Evolutionary conservation across 2,888 invertebrate genomes (phyloP).

Genomic region (Euclidia mi): DNA sequence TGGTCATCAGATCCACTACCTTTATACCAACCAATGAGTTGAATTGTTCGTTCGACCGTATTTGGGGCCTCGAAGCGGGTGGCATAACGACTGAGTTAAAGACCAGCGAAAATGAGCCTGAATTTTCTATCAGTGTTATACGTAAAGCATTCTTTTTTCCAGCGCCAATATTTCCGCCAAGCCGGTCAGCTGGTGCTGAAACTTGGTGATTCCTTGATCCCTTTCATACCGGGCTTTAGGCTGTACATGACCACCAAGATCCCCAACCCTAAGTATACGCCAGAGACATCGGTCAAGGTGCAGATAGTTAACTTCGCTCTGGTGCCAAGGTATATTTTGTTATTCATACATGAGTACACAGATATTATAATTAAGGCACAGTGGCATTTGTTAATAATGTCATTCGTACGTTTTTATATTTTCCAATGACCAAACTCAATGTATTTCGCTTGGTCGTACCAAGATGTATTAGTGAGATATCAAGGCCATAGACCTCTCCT

Average conservation of each 20-base stretch:
- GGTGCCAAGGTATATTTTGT: slow-evolving; percentile 91
- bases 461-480: no score
- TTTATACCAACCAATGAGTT: no score
- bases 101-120: not conserved
- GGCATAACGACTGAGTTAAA: no score
- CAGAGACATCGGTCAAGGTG: slow-evolving; percentile 96
- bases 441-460: no score
- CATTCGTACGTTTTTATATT: no score
- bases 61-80: no score
- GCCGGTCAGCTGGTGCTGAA: slow-evolving; percentile 94
- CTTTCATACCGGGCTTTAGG: slow-evolving; percentile 94
- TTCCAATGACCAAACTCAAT: no score
- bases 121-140: not conserved
- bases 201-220: slow-evolving; percentile 95
- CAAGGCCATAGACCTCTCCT: no score
- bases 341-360: not conserved
- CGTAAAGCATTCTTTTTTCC: slow-evolving; percentile 25
- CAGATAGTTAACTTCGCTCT: slow-evolving; percentile 97
- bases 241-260: slow-evolving; percentile 97
- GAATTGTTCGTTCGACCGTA: no score
- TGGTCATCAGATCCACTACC: no score
- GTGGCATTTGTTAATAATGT: no score
- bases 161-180: slow-evolving; percentile 95
- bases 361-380: no score
- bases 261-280: slow-evolving; percentile 96